Evolutionary conservation across 2,888 invertebrate species (phyloP), one percentile per base, ranked within the genome.

Genomic region (Harpalus rufipes): DNA sequence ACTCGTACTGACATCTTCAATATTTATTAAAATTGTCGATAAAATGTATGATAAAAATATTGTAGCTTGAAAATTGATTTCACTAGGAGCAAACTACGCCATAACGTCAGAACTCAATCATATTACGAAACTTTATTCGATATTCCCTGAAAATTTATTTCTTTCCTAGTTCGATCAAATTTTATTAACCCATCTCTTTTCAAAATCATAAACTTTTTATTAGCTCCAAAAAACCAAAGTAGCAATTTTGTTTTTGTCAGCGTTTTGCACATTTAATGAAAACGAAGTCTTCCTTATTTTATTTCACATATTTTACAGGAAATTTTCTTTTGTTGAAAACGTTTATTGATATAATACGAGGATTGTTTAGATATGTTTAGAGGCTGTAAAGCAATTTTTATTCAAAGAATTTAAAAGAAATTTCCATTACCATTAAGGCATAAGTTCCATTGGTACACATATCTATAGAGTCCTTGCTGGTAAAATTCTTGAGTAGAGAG

Each of bases 21-120:
- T 65, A 65, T 32, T 25, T 21, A 65, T 65, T n/a, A 18, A 18
- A 65, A 65, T 12, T 65, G n/a, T 14, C 18, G 7, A 18, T 65
- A 21, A 25, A 18, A 18, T 12, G 4, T 21, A 18, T 65, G 21
- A 65, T 65, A 12, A 25, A n/a, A 65, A 65, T 65, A 65, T n/a
- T 65, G 18, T 21, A 25, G 32, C 12, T 14, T 32, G 8, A 18
- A 65, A 65, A 65, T 65, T 16, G 65, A 25, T 65, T 65, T 65
- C 12, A 65, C 44, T 51, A 51, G 44, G 10, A 51, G 44, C 44
- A 12, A 51, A 51, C 10, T 51, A 51, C 44, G 44, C 44, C 10
- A 51, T 51, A 51, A 51, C 44, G 44, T 51, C 44, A 51, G 10
- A 51, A 51, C 44, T 51, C 44, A 51, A 51, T 51, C 44, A 51